Evolutionary conservation across 2,113 vertebrate species (phyloP).

Genomic region (Carettochelys insculpta): DNA sequence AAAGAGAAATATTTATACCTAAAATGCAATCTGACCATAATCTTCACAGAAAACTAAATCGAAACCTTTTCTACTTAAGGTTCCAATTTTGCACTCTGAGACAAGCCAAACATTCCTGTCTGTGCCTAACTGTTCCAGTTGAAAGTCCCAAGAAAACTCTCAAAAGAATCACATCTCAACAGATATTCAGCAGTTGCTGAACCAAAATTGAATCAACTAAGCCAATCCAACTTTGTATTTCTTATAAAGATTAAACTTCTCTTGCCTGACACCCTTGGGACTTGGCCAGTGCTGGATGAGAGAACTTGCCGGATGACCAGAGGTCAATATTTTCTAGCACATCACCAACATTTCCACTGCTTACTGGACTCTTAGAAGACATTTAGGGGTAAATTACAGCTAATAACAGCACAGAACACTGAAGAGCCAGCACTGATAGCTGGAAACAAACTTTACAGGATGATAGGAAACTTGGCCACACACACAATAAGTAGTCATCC

Average conservation of each 20-base stretch:
- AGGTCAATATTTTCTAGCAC: too few relatives aligned
- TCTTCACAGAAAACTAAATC: constrained; percentile 5
- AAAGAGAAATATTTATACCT: not conserved
- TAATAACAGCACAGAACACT: too few relatives aligned
- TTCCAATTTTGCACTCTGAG: not conserved
- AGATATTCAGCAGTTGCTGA: not conserved
- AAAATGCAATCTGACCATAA: constrained; percentile 9
- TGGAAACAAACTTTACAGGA: too few relatives aligned
- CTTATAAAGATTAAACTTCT: constrained; percentile 27
- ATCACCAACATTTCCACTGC: too few relatives aligned
- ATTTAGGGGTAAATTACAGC: too few relatives aligned
- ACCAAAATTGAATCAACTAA: not conserved
- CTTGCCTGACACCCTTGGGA: too few relatives aligned
- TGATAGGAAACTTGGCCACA: too few relatives aligned
- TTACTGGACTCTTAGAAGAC: too few relatives aligned
- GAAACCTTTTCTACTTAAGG: not conserved
- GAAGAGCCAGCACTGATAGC: too few relatives aligned
- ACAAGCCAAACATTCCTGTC: not conserved
- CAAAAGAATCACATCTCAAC: not conserved
- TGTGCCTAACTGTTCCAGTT: not conserved
- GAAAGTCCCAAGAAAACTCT: not conserved
- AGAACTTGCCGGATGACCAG: too few relatives aligned
- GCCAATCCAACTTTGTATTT: not conserved
- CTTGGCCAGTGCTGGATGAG: too few relatives aligned
- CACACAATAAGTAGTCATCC: too few relatives aligned